phyloP scores from a whole-genome alignment of 2,797 vertebrate genomes.

The Takifugu ocellatus region DNA sequence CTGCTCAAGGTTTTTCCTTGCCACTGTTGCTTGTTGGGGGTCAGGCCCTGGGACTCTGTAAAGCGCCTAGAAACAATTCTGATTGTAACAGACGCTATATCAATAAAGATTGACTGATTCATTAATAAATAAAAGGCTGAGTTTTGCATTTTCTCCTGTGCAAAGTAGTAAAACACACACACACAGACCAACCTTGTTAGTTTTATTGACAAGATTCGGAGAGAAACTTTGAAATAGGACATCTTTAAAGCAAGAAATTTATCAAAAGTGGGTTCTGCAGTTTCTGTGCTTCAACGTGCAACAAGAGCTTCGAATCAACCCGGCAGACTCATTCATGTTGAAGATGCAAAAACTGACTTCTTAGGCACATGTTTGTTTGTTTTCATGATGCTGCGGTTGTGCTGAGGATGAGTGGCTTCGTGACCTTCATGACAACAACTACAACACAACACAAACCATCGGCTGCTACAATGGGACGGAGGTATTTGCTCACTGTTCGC shows the following conservation, averaged over 20 bases:
- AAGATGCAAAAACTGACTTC: conserved; percentile 27
- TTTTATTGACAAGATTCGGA: conserved; percentile 48
- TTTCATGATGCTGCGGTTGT: conserved; percentile 25
- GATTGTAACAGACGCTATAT: too few relatives aligned
- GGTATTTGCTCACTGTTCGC: conserved; percentile 55
- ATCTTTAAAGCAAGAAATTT: conserved; percentile 15
- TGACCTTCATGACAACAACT: conserved; percentile 29
- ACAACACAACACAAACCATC: conserved; percentile 35
- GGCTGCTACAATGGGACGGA: conserved; percentile 41
- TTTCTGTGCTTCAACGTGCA: conserved; percentile 48
- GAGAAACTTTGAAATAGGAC: conserved; percentile 28
- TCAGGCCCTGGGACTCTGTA: too few relatives aligned
- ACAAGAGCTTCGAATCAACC: conserved; percentile 14
- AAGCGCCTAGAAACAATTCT: too few relatives aligned
- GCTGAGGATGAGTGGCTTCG: conserved; percentile 13
- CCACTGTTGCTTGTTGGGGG: too few relatives aligned
- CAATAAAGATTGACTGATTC: too few relatives aligned
- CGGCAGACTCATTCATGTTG: not conserved
- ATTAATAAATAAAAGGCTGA: too few relatives aligned
- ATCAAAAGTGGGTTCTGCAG: conserved; percentile 32
- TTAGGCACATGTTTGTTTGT: conserved; percentile 31
- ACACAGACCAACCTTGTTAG: conserved; percentile 5
- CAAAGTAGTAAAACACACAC: too few relatives aligned
- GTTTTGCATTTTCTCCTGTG: too few relatives aligned
- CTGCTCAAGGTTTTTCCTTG: too few relatives aligned